A percentile compares a stretch with the other conserved stretches of the same genome.
These are phyloP conservation scores for Tor tambroides DNA, from an alignment of 2,113 vertebrate genomes.

Conservation along the genomic window DNA sequence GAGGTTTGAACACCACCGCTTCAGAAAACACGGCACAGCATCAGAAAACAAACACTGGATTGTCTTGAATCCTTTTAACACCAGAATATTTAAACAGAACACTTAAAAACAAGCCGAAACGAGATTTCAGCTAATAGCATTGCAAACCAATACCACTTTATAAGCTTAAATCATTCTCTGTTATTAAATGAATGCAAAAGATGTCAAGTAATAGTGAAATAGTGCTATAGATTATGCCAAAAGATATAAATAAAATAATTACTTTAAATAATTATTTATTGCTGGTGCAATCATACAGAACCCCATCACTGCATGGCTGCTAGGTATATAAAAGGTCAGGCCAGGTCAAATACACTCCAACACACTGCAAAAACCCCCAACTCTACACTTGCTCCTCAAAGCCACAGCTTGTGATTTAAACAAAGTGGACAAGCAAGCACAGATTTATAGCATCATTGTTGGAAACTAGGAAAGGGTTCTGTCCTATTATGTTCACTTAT, in stretches of 20 bases:
- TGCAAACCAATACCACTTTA: not conserved
- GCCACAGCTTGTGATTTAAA: slow-evolving; percentile 15
- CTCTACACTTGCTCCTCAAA: not conserved
- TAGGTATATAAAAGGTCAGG: not conserved
- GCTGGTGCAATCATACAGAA: not conserved
- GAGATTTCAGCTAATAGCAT: not conserved
- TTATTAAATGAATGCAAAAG: not conserved
- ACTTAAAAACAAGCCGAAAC: not conserved
- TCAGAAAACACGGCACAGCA: not conserved
- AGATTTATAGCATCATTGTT: slow-evolving; percentile 1
- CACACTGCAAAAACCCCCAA: not conserved
- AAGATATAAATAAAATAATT: not conserved
- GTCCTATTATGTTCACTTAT: not conserved
- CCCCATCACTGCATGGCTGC: not conserved
- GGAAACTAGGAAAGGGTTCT: not conserved
- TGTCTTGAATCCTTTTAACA: not conserved
- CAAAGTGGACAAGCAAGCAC: not conserved
- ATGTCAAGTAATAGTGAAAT: not conserved
- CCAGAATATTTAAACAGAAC: not conserved
- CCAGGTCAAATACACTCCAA: not conserved
- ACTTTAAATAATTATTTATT: not conserved
- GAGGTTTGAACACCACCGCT: too few relatives aligned
- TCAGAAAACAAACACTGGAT: not conserved
- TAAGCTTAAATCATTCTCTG: not conserved
- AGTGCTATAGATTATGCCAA: not conserved